Evolutionary conservation across 2,797 vertebrate species (phyloP), one percentile per base, ranked within the genome.

Genomic region (Oceanodroma leucorhoa): DNA sequence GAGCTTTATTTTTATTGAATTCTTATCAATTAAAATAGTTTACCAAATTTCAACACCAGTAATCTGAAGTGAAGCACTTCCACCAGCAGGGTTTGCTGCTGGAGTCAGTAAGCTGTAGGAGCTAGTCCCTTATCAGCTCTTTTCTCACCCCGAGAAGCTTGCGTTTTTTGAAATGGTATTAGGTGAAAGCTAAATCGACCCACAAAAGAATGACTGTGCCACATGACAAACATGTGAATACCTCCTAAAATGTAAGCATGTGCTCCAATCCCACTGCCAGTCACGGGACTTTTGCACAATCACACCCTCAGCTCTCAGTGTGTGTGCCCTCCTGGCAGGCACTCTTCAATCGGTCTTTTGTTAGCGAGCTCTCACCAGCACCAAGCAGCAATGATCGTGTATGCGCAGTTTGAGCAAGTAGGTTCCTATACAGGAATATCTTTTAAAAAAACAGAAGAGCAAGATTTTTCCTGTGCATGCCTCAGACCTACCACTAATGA

Each of bases 341-440:
- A 3, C 32, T 62, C 20, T 0, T 41, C 66, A 24, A 5, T 10
- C 1, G 1, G 11, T 5, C 51, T 58, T 23, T 21, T 10, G 36
- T 1, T n/a, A 10, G 29, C 5, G 1, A 73, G 51, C 21, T 54
- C 69, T 18, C 26, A 2, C 40, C 72, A 58, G 36, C 71, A 32
- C 36, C 5, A 2, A 36, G 83, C 24, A 36, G 32, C 22, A 26
- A 29, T 0, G 5, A 24, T 8, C 26, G 3, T 0, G 1, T 2
- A 9, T 0, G 0, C 0, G 10, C 14, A 22, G 4, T 13, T 20
- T 50, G 34, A 55, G 30, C 38, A 61, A 73, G 38, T 0, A 29
- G 10, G 16, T 46, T 80, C n/a, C 69, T 34, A 20, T 2, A 53
- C 3, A 27, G 60, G 20, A 81, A 11, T 29, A 24, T 1, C 24